Evolutionary conservation across 1,140 invertebrate species (phyloP).

Genomic region (Monomorium pharaonis): DNA sequence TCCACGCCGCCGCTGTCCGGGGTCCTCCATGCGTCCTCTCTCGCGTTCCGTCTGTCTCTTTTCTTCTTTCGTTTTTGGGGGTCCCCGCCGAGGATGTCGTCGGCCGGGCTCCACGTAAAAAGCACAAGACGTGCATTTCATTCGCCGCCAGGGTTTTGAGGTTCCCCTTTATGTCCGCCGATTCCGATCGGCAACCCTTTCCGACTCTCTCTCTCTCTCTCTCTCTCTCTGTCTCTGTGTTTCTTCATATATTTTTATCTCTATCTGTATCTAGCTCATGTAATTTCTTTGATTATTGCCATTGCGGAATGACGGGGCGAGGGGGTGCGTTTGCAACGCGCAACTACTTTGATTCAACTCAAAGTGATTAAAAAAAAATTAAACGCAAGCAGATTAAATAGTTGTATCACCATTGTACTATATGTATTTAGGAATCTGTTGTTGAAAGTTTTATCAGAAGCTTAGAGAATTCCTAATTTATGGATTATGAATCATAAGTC

Average conservation of each 20-base stretch:
- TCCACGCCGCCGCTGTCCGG: not conserved
- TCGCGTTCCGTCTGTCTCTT: conserved; percentile 27
- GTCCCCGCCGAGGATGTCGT: conserved; percentile 55
- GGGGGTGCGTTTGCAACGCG: not conserved
- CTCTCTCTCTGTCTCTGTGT: not conserved
- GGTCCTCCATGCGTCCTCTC: not conserved
- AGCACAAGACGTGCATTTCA: conserved; percentile 81
- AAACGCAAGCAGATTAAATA: not conserved
- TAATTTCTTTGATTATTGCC: not conserved
- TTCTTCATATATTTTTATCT: not conserved
- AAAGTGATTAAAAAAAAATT: not conserved
- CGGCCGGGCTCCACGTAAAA: conserved; percentile 67
- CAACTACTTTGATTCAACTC: not conserved
- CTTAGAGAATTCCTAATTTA: not conserved
- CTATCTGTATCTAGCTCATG: not conserved
- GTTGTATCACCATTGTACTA: not conserved
- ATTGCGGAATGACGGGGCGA: not conserved
- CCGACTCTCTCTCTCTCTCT: not conserved
- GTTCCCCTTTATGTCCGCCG: conserved; percentile 77
- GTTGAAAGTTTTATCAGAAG: not conserved
- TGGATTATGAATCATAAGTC: not conserved
- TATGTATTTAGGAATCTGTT: not conserved
- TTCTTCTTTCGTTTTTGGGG: conserved; percentile 16
- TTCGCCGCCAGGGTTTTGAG: conserved; percentile 79
- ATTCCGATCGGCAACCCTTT: conserved; percentile 44